These are phyloP conservation scores for Selenia dentaria DNA, from an alignment of 2,888 invertebrate species.

Conservation along the genomic window DNA sequence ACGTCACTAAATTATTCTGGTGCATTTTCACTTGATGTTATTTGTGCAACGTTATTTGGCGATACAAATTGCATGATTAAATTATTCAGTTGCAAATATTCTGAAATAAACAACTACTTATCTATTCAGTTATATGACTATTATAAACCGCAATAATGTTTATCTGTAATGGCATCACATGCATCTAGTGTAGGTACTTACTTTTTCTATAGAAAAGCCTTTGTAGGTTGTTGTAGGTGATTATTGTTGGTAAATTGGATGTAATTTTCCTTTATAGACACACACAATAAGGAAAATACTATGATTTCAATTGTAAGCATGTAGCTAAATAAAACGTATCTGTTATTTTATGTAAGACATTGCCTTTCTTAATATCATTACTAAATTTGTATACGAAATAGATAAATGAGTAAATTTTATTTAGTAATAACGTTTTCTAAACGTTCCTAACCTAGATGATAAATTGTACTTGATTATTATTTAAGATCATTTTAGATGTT, in stretches of 20 bases:
- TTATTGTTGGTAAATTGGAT: constrained; percentile 30
- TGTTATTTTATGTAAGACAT: too few relatives aligned
- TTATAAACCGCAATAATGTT: not conserved
- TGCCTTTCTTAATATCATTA: too few relatives aligned
- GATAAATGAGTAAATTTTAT: too few relatives aligned
- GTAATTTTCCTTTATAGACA: constrained; percentile 41
- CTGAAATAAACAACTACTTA: not conserved
- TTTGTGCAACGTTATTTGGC: constrained; percentile 19
- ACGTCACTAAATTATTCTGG: constrained; percentile 34
- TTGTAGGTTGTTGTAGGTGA: not conserved
- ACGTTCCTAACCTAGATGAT: too few relatives aligned
- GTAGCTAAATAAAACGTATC: too few relatives aligned
- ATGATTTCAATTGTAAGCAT: too few relatives aligned
- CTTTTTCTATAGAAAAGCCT: constrained; percentile 9
- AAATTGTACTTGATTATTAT: too few relatives aligned
- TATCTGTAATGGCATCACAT: constrained; percentile 6
- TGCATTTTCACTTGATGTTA: constrained; percentile 29
- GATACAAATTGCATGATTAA: constrained; percentile 22
- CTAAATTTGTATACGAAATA: too few relatives aligned
- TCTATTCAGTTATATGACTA: not conserved
- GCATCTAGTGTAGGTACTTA: not conserved
- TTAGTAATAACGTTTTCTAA: too few relatives aligned
- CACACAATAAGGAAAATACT: constrained; percentile 44
- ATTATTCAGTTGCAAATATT: constrained; percentile 20
- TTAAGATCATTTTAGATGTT: too few relatives aligned